Base-by-base conservation (phyloP, 2,797 vertebrate species). In the Lepilemur ruficaudatus region DNA sequence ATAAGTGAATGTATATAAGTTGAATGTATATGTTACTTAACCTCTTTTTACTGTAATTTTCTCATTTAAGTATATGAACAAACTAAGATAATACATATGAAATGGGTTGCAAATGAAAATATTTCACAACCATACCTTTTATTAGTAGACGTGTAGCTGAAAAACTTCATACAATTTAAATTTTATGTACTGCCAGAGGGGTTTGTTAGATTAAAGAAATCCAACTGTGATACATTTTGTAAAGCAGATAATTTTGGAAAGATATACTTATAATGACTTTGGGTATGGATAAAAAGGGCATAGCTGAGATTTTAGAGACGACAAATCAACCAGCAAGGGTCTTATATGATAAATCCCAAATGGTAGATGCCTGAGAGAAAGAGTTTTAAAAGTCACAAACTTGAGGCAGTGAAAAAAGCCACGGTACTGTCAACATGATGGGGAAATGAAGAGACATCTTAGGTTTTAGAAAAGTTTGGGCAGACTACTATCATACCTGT, bases 151-250 rank as follows among this genome's bases (percentile, higher is more conserved):
- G 5, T 28, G 15, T 23, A 91, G 7, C 32, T n/a, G 46, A 83
- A 81, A 83, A 88, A 67, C 25, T 80, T 89, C 83, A 50, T 35
- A 41, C 59, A 82, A 93, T 89, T 72, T 10, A 70, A 30, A 67
- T 65, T 92, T n/a, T 82, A 55, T 88, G 28, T 87, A 76, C 17
- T 80, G 76, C 50, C 28, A 94, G 67, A 84, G 82, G 20, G 35
- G 6, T 32, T 98, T 88, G 41, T 89, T 93, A 55, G 32, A 55
- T 65, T 85, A 79, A 97, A 91, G 72, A 95, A 94, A 89, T 85
- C n/a, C 30, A n/a, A 55, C 63, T 69, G 41, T 57, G 28, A 52
- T 88, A 20, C 52, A 67, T 78, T 94, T 94, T 96, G 46, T 83
- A 82, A 93, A 90, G 81, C 70, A 96, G 25, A 50, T 93, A 30